Base-by-base conservation (phyloP, 2,888 invertebrate species). In the Coecobrya sp. region DNA sequence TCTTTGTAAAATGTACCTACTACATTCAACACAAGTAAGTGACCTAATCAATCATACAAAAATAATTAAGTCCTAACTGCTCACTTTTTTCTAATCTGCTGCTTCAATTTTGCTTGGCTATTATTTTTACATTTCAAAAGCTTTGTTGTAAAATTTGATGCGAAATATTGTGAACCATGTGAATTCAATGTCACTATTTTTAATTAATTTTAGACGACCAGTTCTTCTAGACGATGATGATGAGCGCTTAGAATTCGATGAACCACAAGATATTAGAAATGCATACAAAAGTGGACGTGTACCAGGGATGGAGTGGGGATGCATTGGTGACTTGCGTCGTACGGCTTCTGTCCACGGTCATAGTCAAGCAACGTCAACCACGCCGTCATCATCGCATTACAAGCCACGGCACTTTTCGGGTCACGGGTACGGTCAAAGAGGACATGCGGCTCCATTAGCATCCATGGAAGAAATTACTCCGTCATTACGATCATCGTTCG, bases 381-480 rank as follows among this genome's bases (percentile, higher is more conserved):
- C 45, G 55, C 16, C 85, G 0, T 36, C 91, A 59, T 36, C 87
- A 30, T 62, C 87, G 16, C 93, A 93, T 82, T 93, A 93, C 70
- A 93, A 93, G 70, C 90, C 93, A 30, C 85, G 93, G 30, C 93
- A 93, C 76, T 93, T 93, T 76, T 59, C 93, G 19, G 90, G 93
- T 25, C 93, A 93, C 55, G 93, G 93, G 5, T 93, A 93, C 73
- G 93, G 93, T 30, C 79, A 76, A 27, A 73, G 86, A 11, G 55
- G 25, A 13, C 27, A 16, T 5, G 59, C n/a, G 5, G 95, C 95
- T 52, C 95, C 95, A 0, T 94, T 95, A 70, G 95, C 95, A 13
- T 93, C 94, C 42, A 95, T 94, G 36, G 95, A 95, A 90, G 95
- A 95, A 84, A 93, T 95, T 70, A 95, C 95, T 8, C 95, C 95